Evolutionary conservation across 2,113 vertebrate species (phyloP).

Genomic region (Typhlomys cinereus): DNA sequence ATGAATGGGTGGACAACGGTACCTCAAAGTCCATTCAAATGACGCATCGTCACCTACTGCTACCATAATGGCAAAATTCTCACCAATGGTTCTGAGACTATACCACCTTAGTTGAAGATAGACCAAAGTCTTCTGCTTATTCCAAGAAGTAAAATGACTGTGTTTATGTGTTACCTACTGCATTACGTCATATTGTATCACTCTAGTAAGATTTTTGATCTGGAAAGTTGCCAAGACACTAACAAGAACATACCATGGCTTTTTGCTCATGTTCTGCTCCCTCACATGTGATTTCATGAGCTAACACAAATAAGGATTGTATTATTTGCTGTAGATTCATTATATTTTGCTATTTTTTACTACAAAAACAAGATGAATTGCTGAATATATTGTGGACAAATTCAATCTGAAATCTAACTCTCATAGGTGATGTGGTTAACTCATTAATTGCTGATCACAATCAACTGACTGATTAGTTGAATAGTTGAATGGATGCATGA

Average conservation of each 20-base stretch:
- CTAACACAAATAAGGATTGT: not conserved
- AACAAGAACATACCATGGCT: not conserved
- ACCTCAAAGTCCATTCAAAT: not conserved
- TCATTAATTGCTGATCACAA: not conserved
- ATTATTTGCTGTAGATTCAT: not conserved
- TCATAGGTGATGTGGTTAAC: not conserved
- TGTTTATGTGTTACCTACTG: no score
- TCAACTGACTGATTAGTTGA: not conserved
- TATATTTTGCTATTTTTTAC: not conserved
- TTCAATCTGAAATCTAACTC: not conserved
- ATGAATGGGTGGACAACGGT: not conserved
- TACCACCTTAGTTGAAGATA: not conserved
- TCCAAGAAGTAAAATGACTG: not conserved
- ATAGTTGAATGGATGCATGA: no score
- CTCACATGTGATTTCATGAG: not conserved
- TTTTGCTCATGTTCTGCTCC: not conserved
- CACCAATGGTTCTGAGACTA: not conserved
- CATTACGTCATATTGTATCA: no score
- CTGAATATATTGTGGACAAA: not conserved
- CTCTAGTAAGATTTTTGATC: not conserved
- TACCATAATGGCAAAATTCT: not conserved
- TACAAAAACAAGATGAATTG: not conserved
- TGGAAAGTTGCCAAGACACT: not conserved
- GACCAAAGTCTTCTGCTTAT: not conserved
- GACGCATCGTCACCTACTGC: not conserved